Conservation (phyloP, 2,113 vertebrate species). For the Aviceda subcristata region DNA sequence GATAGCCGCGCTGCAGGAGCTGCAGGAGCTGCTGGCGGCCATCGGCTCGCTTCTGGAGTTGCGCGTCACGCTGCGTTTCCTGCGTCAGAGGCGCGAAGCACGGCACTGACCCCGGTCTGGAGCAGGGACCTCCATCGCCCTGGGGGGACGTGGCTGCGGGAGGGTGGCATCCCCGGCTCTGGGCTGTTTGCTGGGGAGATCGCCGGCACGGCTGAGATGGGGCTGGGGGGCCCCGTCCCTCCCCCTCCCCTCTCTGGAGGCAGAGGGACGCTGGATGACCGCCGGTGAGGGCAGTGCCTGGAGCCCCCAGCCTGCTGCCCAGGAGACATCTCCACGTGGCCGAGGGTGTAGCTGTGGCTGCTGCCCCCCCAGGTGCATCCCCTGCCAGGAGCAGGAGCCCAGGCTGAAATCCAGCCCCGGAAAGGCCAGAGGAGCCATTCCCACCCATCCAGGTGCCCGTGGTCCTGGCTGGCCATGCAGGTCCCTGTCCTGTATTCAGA, state of each 20-base stretch:
- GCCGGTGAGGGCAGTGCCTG: neutral
- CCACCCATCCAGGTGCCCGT: rapidly evolving
- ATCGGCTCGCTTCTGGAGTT: neutral
- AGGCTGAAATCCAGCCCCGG: neutral
- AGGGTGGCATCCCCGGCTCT: neutral
- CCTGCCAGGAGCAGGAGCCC: neutral
- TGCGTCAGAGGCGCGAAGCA: rapidly evolving
- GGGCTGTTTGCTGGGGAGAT: neutral
- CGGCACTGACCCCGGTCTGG: rapidly evolving
- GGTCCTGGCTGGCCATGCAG: neutral
- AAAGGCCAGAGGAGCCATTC: neutral
- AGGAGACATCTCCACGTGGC: neutral
- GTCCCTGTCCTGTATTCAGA: neutral
- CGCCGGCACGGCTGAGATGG: neutral
- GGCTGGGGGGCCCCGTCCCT: neutral
- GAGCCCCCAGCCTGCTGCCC: neutral
- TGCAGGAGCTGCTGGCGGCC: neutral
- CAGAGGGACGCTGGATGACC: neutral
- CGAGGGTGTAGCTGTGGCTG: no score
- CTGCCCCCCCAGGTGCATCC: neutral
- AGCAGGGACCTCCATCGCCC: no score
- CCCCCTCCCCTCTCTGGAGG: neutral
- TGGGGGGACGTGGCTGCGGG: rapidly evolving
- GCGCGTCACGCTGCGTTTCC: rapidly evolving
- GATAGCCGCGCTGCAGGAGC: rapidly evolving